Percentiles rank a stretch among this genome's conserved stretches.
Evolutionary conservation across 2,113 vertebrate species (phyloP).

Genomic region (Pelvicachromis taeniatus): DNA sequence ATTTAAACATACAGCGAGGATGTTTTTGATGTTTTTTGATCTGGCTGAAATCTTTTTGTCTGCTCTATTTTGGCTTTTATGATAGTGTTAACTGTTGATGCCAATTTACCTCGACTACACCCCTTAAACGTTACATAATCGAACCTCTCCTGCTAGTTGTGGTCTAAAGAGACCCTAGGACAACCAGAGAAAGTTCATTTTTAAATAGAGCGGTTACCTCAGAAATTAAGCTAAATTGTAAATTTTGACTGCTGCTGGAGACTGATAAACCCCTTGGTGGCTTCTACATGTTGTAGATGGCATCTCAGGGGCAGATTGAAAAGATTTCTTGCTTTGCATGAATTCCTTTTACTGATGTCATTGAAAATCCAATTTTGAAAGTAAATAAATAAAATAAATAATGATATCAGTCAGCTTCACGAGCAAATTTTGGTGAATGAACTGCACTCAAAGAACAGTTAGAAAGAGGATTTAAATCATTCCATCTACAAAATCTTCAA

Average conservation of each 20-base stretch:
- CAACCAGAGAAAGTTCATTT: neutral
- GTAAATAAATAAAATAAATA: neutral
- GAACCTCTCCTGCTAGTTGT: neutral
- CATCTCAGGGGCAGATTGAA: neutral
- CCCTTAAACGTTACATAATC: neutral
- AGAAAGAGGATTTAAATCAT: neutral
- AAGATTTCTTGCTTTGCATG: neutral
- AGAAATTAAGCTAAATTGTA: neutral
- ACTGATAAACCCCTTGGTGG: neutral
- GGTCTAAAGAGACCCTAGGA: neutral
- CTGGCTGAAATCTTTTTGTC: neutral
- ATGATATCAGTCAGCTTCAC: neutral
- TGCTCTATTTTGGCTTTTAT: neutral
- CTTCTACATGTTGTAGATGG: neutral
- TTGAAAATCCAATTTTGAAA: neutral
- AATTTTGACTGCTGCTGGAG: neutral
- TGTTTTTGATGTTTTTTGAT: too few relatives aligned
- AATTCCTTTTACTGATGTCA: neutral
- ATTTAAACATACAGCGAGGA: too few relatives aligned
- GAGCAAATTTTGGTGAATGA: neutral
- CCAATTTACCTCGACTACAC: neutral
- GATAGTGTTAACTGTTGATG: neutral
- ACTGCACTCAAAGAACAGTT: neutral
- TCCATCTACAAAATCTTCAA: neutral
- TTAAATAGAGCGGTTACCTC: neutral